Evolutionary conservation across 1,140 invertebrate species (phyloP), one percentile per base, ranked within the genome.

Genomic region (Frieseomelitta varia): DNA sequence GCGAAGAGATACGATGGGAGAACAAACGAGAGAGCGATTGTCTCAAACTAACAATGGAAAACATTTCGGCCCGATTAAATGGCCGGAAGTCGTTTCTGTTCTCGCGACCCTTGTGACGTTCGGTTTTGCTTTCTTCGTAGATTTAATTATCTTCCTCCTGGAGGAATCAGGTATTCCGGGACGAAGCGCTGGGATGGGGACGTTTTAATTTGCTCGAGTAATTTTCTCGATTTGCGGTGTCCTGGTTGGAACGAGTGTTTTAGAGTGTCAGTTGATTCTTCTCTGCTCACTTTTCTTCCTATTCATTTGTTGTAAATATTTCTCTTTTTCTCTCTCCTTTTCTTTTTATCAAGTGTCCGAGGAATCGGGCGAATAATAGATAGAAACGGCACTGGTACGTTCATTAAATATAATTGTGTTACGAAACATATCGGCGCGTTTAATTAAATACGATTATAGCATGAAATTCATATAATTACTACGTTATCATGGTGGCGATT

Each of bases 201-300:
- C 39, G 24, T 53, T 72, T 72, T 51, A 27, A 72, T 72, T 72
- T 72, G 47, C 47, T 27, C 69, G 47, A 72, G 69, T 72, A 53
- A 72, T 27, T 27, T 27, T 47, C 39, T 24, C 4, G 39, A 68
- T 68, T 68, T 21, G 34, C 11, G 39, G 14, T 0, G 10, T 47
- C 34, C 11, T 11, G 8, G 14, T 0, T 17, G 12, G 0, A 47
- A 71, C 0, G 12, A 47, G 8, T n/a, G 15, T 71, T 71, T 68
- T n/a, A 12, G 30, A 11, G 6, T n/a, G 34, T 34, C 21, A 19
- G 3, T 21, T 34, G 8, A 30, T 4, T 34, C 17, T 30, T 10
- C 17, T 11, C 17, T 11, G 2, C 4, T 67, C 17, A 4, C 21
- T 34, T 34, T 30, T 19, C 2, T 0, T 6, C 1, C 6, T 27